Conservation (phyloP, 2,113 vertebrate species). For the Variabilichromis moorii region DNA sequence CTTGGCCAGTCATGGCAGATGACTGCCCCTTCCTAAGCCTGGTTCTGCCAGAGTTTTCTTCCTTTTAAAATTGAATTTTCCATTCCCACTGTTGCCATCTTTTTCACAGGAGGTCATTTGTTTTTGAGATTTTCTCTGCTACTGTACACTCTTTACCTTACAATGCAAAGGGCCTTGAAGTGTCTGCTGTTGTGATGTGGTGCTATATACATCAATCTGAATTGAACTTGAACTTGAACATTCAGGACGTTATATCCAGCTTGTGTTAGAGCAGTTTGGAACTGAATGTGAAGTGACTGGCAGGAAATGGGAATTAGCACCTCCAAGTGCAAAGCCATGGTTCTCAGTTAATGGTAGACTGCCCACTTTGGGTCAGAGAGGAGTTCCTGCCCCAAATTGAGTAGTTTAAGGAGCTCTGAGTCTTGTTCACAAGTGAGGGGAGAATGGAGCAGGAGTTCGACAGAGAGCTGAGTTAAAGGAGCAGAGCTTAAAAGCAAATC, state of each 20-base stretch:
- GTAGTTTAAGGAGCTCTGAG: neutral
- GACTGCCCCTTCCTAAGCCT: neutral
- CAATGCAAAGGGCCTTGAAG: neutral
- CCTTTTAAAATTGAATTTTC: neutral
- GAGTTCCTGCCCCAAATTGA: neutral
- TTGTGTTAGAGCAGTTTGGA: neutral
- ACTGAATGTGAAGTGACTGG: neutral
- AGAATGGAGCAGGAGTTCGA: neutral
- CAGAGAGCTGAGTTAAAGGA: neutral
- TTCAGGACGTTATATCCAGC: neutral
- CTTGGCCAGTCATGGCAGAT: neutral
- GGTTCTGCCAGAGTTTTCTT: neutral
- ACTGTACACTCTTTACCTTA: neutral
- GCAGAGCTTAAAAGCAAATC: neutral
- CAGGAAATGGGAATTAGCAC: neutral
- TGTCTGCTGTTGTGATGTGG: neutral
- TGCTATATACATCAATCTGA: neutral
- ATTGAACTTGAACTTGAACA: neutral
- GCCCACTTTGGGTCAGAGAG: neutral
- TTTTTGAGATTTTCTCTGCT: neutral
- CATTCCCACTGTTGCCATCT: neutral
- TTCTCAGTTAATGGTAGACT: neutral
- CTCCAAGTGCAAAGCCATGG: neutral
- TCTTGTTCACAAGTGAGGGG: neutral
- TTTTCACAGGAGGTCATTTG: neutral